These are phyloP conservation scores for Patiria miniata DNA, from an alignment of 35 echinoderm and acorn worm genomes.

Conservation along the genomic window DNA sequence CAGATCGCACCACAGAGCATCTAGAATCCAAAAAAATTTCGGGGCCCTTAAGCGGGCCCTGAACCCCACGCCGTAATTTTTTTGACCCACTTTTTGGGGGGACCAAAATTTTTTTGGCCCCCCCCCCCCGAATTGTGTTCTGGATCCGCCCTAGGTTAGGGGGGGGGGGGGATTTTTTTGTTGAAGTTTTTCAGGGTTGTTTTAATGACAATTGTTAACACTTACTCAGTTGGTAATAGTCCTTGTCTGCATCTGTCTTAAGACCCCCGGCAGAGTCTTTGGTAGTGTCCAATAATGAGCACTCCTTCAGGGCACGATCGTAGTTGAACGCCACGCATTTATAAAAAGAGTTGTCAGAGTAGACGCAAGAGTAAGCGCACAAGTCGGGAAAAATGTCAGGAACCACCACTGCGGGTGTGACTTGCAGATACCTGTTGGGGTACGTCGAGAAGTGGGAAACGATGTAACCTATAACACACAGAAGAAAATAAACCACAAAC, in stretches of 20 bases:
- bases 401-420: slow-evolving; percentile 43
- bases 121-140: too few relatives aligned
- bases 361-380: slow-evolving; percentile 72
- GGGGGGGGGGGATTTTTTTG: too few relatives aligned
- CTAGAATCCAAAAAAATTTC: too few relatives aligned
- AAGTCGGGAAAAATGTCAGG: slow-evolving; percentile 73
- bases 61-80: too few relatives aligned
- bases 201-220: too few relatives aligned
- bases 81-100: too few relatives aligned
- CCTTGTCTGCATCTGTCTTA: slow-evolving; percentile 25
- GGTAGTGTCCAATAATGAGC: slow-evolving; percentile 57
- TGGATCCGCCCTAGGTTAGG: too few relatives aligned
- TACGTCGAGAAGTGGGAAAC: slow-evolving; percentile 63
- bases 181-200: too few relatives aligned
- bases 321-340: slow-evolving; percentile 85
- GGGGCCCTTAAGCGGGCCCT: too few relatives aligned
- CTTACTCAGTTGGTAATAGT: slow-evolving; percentile 75
- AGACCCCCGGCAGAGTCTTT: slow-evolving; percentile 43
- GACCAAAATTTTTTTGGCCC: too few relatives aligned
- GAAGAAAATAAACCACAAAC: background rate
- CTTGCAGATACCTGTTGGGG: slow-evolving; percentile 57
- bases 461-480: slow-evolving; percentile 67
- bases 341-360: slow-evolving; percentile 38
- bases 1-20: too few relatives aligned
- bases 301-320: slow-evolving; percentile 51